Conservation (phyloP, 1,140 invertebrate species). For the Heliothis subflexa region DNA sequence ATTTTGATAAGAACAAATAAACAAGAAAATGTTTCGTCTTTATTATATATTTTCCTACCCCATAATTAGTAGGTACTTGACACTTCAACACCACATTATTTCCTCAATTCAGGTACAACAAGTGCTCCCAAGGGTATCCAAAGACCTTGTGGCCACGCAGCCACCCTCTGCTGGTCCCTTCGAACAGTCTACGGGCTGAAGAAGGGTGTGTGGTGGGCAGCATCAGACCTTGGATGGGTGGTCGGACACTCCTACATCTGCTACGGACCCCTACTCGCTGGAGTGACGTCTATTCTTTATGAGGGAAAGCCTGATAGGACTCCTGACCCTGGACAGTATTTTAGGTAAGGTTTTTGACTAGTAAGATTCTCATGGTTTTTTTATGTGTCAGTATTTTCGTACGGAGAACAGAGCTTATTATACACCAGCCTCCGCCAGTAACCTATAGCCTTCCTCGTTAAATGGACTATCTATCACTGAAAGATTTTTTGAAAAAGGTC, state of each 20-base stretch:
- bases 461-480: no score
- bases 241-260: constrained; percentile 98
- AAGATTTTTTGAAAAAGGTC: no score
- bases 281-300: constrained; percentile 95
- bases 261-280: constrained; percentile 94
- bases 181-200: constrained; percentile 93
- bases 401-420: background rate
- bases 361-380: background rate
- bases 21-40: no score
- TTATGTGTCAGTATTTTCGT: background rate
- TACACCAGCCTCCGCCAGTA: no score
- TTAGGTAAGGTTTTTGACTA: constrained; percentile 86
- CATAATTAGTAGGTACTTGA: no score
- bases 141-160: constrained; percentile 94
- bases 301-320: constrained; percentile 98
- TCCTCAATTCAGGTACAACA: constrained; percentile 71
- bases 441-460: no score
- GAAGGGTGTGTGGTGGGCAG: constrained; percentile 95
- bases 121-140: constrained; percentile 94
- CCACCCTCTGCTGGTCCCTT: constrained; percentile 94
- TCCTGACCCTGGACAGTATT: constrained; percentile 96
- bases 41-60: no score
- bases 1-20: no score
- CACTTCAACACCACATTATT: no score
- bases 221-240: constrained; percentile 97